A percentile compares a stretch with the other conserved stretches of the same genome.
Evolutionary conservation across 2,797 vertebrate genomes (phyloP).

Genomic region (Siniperca scherzeri): DNA sequence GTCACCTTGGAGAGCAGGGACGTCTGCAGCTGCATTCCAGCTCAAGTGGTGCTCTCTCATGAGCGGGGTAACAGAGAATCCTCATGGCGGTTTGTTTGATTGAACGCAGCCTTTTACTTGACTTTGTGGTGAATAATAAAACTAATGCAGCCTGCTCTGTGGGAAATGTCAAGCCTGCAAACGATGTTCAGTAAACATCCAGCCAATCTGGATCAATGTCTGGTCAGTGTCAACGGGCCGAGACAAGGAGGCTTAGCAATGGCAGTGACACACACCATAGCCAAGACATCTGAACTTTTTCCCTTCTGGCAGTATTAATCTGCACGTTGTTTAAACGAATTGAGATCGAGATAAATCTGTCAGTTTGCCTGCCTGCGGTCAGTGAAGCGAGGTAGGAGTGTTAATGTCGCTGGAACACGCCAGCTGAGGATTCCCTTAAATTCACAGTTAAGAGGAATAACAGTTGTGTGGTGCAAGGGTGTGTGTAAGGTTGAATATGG

Average conservation of each 20-base stretch:
- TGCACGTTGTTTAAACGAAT: conserved; percentile 63
- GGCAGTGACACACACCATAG: conserved; percentile 34
- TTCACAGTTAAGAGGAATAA: conserved; percentile 57
- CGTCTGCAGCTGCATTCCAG: conserved; percentile 53
- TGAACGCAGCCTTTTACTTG: conserved; percentile 71
- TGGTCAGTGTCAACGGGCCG: conserved; percentile 66
- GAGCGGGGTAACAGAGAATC: conserved; percentile 20
- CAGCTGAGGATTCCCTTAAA: conserved; percentile 68
- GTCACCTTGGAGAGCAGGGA: conserved; percentile 50
- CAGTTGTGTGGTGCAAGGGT: conserved; percentile 50
- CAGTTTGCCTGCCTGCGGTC: conserved; percentile 50
- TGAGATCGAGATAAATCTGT: conserved; percentile 71
- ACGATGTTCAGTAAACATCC: conserved; percentile 68
- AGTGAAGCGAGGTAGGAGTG: conserved; percentile 39
- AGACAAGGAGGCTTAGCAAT: conserved; percentile 40
- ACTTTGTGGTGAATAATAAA: conserved; percentile 67
- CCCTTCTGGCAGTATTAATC: conserved; percentile 50
- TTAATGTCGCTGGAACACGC: conserved; percentile 49
- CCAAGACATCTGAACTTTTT: conserved; percentile 63
- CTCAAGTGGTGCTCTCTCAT: conserved; percentile 40
- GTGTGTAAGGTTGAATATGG: conserved; percentile 48
- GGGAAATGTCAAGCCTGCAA: conserved; percentile 66
- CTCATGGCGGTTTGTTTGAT: conserved; percentile 63
- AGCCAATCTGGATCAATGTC: conserved; percentile 58
- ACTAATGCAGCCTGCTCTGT: conserved; percentile 57